phyloP scores from a whole-genome alignment of 2,888 invertebrate species.

The Craniophora ligustri region DNA sequence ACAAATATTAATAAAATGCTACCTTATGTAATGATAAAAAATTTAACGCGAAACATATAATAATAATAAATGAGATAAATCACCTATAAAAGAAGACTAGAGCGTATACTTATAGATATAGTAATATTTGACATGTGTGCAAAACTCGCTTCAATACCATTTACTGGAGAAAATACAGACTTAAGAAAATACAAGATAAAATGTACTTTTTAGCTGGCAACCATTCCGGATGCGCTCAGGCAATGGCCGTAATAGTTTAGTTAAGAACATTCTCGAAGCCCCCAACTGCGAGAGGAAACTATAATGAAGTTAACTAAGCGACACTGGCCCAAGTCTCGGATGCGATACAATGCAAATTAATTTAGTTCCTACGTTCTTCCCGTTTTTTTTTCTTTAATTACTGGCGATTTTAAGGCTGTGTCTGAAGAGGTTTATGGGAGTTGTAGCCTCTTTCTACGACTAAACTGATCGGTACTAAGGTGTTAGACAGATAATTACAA shows the following conservation, averaged over 20 bases:
- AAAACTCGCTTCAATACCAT: neutral
- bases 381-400: conserved; percentile 50
- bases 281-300: conserved; percentile 68
- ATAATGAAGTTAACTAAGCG: conserved; percentile 79
- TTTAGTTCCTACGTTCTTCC: conserved; percentile 52
- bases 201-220: conserved; percentile 48
- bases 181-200: conserved; percentile 33
- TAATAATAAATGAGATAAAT: too few relatives aligned
- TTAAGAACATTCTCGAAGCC: conserved; percentile 67
- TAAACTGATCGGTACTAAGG: too few relatives aligned
- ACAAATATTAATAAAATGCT: too few relatives aligned
- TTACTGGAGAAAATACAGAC: neutral
- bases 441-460: conserved; percentile 31
- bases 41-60: too few relatives aligned
- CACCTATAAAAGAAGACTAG: too few relatives aligned
- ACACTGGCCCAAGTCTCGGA: conserved; percentile 60
- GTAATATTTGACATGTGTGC: too few relatives aligned
- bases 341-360: conserved; percentile 61
- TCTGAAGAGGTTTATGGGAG: conserved; percentile 37
- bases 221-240: conserved; percentile 52
- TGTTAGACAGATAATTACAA: neutral
- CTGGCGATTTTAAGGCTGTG: conserved; percentile 46
- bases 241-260: conserved; percentile 68
- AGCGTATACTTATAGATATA: too few relatives aligned
- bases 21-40: too few relatives aligned